Conservation (phyloP, 2,888 invertebrate species). For the Thymelicus acteon region DNA sequence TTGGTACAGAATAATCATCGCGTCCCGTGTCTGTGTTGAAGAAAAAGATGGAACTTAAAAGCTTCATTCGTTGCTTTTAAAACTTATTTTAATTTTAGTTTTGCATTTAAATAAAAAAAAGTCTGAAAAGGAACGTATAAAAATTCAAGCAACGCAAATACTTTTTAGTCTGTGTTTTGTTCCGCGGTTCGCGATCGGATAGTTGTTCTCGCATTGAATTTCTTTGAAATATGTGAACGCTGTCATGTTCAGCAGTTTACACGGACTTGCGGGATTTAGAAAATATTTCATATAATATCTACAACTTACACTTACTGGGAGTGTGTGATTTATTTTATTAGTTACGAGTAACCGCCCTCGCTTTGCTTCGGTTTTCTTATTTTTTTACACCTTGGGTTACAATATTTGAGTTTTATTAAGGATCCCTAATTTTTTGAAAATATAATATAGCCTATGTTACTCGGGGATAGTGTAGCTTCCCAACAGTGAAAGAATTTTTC, state of each 20-base stretch:
- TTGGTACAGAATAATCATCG: too few relatives aligned
- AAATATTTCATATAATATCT: constrained; percentile 3
- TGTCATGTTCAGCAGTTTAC: constrained; percentile 15
- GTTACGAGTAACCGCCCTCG: too few relatives aligned
- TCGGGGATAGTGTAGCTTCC: too few relatives aligned
- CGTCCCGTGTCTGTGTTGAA: not conserved
- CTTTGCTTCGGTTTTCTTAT: too few relatives aligned
- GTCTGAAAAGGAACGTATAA: not conserved
- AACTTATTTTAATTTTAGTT: not conserved
- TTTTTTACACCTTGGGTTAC: too few relatives aligned
- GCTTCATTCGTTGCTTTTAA: not conserved
- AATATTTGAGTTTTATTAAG: too few relatives aligned
- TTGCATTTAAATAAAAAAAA: not conserved
- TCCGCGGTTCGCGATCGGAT: constrained; percentile 2
- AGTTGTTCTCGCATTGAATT: constrained; percentile 9
- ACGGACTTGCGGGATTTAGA: constrained; percentile 7
- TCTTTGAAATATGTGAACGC: constrained; percentile 11
- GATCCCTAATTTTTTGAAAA: too few relatives aligned
- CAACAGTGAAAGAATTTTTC: too few relatives aligned
- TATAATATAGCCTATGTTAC: too few relatives aligned
- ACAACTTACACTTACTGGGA: not conserved
- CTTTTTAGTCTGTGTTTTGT: constrained; percentile 5
- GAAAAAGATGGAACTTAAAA: not conserved
- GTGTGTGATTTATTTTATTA: constrained; percentile 11
- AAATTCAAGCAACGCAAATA: not conserved